Base-by-base conservation (phyloP, 2,113 vertebrate genomes). In the Perccottus glenii region DNA sequence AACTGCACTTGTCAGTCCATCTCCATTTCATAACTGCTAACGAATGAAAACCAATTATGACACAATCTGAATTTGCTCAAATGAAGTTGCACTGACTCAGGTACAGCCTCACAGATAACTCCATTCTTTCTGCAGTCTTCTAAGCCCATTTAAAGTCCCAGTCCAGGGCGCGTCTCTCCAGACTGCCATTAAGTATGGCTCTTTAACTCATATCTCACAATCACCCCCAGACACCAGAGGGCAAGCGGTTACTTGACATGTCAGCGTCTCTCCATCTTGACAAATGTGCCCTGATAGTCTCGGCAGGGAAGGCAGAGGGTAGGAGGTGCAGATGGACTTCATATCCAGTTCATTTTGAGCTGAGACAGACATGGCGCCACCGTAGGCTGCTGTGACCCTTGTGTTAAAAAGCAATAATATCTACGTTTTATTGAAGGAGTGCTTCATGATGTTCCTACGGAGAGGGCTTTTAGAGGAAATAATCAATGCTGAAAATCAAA, bases 281-380 rank as follows among this genome's bases (percentile, higher is more conserved):
- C 78, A 90, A 85, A 89, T 85, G 83, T 62, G 56, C 48, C 9
- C 14, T 71, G 76, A 85, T 80, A 49, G 74, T 73, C 80, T 74
- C 66, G 67, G 77, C 47, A 45, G 81, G 71, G 52, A 70, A 0
- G 32, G 33, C 14, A 58, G 59, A 67, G 73, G 68, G 82, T 75
- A 67, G 44, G 50, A 73, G 84, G 81, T 78, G 46, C 72, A 81
- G 73, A 77, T 75, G 77, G 70, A 85, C 75, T 70, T 78, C 68
- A 84, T 82, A 85, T 70, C 67, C 74, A 80, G 77, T 78, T 91
- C 76, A 90, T 87, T 92, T 87, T 86, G 79, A 85, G 73, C 77
- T 72, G 79, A 76, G 83, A 89, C 85, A 55, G 72, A 79, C 67
- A 77, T 77, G 61, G 85, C 84, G 64, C 65, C 67, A 58, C 53